These are phyloP conservation scores for Drosophila tani DNA, from an alignment of 1,140 invertebrate genomes.

Conservation along the genomic window DNA sequence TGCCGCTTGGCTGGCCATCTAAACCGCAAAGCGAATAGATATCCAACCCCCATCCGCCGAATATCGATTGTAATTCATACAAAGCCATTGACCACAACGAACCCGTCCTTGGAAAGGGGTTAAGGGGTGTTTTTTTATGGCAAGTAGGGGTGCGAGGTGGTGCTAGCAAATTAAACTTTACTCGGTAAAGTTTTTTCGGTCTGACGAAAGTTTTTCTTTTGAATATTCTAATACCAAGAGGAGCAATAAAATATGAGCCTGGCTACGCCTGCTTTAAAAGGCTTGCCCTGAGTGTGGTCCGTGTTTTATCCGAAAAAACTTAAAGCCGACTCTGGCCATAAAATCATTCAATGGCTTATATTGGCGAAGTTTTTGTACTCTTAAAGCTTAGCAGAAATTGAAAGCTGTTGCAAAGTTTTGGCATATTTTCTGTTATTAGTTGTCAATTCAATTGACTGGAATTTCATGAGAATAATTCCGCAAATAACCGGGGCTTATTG, in stretches of 20 bases:
- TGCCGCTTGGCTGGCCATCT: constrained; percentile 56
- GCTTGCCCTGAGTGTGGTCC: neutral
- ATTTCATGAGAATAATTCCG: constrained; percentile 4
- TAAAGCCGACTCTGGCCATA: neutral
- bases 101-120: constrained; percentile 14
- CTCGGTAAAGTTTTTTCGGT: constrained; percentile 24
- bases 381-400: neutral
- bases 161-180: constrained; percentile 38
- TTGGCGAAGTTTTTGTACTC: neutral
- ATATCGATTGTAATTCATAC: constrained; percentile 60
- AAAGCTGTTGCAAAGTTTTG: constrained; percentile 1
- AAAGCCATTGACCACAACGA: constrained; percentile 57
- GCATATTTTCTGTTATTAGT: neutral
- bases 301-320: neutral
- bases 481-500: constrained; percentile 2
- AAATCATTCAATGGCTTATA: neutral
- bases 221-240: constrained; percentile 12
- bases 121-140: constrained; percentile 6
- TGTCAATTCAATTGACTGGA: constrained; percentile 3
- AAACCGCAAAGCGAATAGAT: constrained; percentile 43
- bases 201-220: constrained; percentile 27
- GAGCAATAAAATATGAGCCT: constrained; percentile 25
- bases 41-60: constrained; percentile 18
- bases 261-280: neutral
- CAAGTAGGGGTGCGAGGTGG: neutral